Evolutionary conservation across 1,140 invertebrate species (phyloP).

Genomic region (Lepidurus couesii): DNA sequence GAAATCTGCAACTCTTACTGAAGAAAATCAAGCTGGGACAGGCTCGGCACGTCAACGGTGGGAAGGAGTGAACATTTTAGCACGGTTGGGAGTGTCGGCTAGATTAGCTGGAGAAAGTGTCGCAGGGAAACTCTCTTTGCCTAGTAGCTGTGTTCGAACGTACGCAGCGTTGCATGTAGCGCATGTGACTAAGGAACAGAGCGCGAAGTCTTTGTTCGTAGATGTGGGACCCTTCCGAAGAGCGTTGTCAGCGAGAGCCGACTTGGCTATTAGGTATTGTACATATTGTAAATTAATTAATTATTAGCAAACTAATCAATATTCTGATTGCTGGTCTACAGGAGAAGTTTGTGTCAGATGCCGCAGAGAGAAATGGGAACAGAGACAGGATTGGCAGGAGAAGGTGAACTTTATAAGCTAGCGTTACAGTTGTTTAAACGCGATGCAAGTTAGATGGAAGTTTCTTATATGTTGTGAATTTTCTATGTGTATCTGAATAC

Average conservation of each 20-base stretch:
- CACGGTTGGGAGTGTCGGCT: conserved; percentile 62
- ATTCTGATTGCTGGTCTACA: conserved; percentile 24
- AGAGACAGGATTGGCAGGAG: not conserved
- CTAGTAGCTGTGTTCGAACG: conserved; percentile 45
- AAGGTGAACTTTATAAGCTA: not conserved
- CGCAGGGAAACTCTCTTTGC: not conserved
- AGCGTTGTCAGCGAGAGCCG: conserved; percentile 58
- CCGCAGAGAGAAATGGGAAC: conserved; percentile 27
- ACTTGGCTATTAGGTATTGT: conserved; percentile 50
- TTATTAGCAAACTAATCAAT: not conserved
- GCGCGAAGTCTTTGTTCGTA: conserved; percentile 46
- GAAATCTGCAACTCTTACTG: conserved; percentile 42
- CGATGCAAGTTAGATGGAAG: not conserved
- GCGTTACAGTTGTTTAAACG: not conserved
- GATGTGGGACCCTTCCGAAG: conserved; percentile 50
- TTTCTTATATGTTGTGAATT: not conserved
- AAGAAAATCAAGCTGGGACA: conserved; percentile 33
- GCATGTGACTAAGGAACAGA: conserved; percentile 43
- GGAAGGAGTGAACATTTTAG: conserved; percentile 63
- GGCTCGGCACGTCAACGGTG: conserved; percentile 62
- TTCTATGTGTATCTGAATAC: not conserved
- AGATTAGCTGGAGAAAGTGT: conserved; percentile 37
- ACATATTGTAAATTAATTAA: not conserved
- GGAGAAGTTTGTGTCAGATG: conserved; percentile 28
- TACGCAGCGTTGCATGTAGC: conserved; percentile 57